Percentiles rank a stretch among this genome's conserved stretches.
Conservation (phyloP, 2,113 vertebrate species). For the Platysteira castanea region DNA sequence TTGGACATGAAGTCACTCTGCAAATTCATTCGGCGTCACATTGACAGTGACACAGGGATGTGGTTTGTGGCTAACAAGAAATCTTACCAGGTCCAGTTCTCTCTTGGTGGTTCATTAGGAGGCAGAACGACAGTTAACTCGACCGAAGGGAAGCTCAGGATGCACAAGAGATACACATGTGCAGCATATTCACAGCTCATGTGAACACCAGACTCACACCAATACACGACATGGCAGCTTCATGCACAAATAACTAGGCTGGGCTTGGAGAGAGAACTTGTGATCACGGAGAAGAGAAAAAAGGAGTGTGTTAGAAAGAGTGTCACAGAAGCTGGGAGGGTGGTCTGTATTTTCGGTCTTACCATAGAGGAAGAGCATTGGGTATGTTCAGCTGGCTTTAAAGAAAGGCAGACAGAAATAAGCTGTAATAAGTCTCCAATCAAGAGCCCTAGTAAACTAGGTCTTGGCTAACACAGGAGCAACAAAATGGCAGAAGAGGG, state of each 20-base stretch:
- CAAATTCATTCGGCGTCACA: neutral
- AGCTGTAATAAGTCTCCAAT: constrained; percentile 84
- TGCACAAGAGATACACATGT: constrained; percentile 67
- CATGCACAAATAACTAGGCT: constrained; percentile 76
- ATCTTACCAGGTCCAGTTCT: constrained; percentile 67
- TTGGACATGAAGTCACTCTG: neutral
- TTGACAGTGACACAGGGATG: neutral
- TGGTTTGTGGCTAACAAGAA: constrained; percentile 53
- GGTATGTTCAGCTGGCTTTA: constrained; percentile 99
- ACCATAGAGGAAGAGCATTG: constrained; percentile 97
- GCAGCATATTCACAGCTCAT: constrained; percentile 69
- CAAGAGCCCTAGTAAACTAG: constrained; percentile 64
- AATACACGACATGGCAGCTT: constrained; percentile 64
- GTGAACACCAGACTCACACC: constrained; percentile 73
- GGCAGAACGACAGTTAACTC: constrained; percentile 64
- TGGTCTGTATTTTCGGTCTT: constrained; percentile 89
- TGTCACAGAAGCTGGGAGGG: constrained; percentile 72
- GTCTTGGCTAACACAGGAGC: constrained; percentile 74
- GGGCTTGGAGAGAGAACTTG: constrained; percentile 66
- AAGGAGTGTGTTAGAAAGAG: constrained; percentile 67
- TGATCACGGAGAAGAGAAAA: constrained; percentile 49
- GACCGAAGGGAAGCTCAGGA: constrained; percentile 68
- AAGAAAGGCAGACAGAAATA: constrained; percentile 99
- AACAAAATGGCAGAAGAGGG: constrained; percentile 70
- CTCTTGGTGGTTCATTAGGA: constrained; percentile 69